Conservation (phyloP, 1,140 invertebrate species). For the Achatina immaculata region DNA sequence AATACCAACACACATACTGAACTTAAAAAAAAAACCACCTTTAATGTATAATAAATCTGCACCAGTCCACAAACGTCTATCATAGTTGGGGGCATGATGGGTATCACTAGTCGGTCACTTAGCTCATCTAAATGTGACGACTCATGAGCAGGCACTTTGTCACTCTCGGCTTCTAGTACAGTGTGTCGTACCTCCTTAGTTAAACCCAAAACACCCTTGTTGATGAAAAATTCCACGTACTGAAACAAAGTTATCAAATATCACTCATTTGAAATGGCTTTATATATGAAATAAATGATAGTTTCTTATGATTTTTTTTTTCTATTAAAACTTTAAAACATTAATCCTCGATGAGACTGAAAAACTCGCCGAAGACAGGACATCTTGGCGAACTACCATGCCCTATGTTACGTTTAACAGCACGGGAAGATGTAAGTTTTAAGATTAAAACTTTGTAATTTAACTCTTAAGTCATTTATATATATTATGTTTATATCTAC, state of each 20-base stretch:
- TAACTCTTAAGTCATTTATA: no score
- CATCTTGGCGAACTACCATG: no score
- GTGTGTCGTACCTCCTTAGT: conserved; percentile 81
- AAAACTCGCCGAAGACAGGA: no score
- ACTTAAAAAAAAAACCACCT: conserved; percentile 73
- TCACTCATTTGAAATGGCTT: neutral
- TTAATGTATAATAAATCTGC: conserved; percentile 85
- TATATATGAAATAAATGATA: neutral
- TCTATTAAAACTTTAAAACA: no score
- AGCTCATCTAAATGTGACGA: conserved; percentile 70
- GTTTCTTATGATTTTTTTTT: neutral
- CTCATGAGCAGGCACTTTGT: conserved; percentile 76
- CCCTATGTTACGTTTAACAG: no score
- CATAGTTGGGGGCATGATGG: conserved; percentile 83
- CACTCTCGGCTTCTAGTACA: conserved; percentile 82
- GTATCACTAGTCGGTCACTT: conserved; percentile 76
- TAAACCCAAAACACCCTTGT: conserved; percentile 83
- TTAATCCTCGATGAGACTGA: no score
- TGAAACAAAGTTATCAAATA: conserved; percentile 64
- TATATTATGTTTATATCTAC: no score
- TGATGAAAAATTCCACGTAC: conserved; percentile 86
- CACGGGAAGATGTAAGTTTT: no score
- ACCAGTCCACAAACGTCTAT: conserved; percentile 82
- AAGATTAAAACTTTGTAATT: no score
- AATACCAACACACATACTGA: neutral